A percentile compares a stretch with the other conserved stretches of the same genome.
phyloP scores from a whole-genome alignment of 2,797 vertebrate genomes.

The Coracias cyanogaster region DNA sequence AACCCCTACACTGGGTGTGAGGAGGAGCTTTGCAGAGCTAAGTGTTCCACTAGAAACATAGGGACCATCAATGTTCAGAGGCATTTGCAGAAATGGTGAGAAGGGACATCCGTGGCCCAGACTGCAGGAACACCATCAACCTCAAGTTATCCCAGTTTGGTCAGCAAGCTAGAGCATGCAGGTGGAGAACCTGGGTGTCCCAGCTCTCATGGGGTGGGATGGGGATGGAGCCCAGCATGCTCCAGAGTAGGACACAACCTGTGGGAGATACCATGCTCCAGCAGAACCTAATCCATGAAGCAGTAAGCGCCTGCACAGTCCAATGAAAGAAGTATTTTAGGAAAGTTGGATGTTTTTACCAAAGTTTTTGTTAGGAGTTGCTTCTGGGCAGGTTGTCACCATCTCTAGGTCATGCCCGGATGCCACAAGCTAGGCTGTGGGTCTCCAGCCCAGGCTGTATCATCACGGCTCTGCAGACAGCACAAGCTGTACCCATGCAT shows the following conservation, averaged over 20 bases:
- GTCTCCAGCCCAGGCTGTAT: background rate
- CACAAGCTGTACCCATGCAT: background rate
- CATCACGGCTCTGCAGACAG: background rate
- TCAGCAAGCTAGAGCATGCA: background rate
- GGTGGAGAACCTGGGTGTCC: background rate
- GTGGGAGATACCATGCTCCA: accelerated
- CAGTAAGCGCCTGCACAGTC: background rate
- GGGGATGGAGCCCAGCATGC: background rate
- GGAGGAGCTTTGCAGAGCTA: background rate
- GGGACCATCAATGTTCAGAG: background rate
- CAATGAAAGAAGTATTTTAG: background rate
- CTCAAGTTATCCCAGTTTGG: background rate
- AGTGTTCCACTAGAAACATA: background rate
- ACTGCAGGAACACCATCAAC: background rate
- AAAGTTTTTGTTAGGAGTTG: background rate
- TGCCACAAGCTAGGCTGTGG: background rate
- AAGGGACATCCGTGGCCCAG: background rate
- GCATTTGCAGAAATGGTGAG: background rate
- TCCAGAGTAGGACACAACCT: accelerated
- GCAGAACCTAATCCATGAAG: background rate
- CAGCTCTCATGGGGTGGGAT: accelerated
- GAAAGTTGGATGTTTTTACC: background rate
- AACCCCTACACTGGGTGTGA: background rate
- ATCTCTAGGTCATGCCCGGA: background rate
- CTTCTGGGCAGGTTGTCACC: background rate